phyloP scores from a whole-genome alignment of 2,797 vertebrate species.

The Lateolabrax maculatus region DNA sequence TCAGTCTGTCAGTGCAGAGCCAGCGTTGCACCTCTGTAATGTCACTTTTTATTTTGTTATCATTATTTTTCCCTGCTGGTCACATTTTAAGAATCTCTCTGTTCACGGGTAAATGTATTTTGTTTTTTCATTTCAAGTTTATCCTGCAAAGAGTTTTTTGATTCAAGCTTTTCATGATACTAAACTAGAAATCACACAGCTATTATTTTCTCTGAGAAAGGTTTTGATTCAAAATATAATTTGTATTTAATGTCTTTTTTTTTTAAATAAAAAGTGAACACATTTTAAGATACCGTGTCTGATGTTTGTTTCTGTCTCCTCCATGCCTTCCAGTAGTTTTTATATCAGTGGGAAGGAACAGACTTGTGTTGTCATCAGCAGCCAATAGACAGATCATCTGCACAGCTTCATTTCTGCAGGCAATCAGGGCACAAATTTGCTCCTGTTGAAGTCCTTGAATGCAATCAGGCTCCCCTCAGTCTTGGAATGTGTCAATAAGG shows the following conservation, averaged over 20 bases:
- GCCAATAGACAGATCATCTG: background rate
- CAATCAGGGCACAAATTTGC: slow-evolving; percentile 41
- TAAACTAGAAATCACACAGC: slow-evolving; percentile 84
- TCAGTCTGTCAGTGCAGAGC: slow-evolving; percentile 75
- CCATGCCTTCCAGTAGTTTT: background rate
- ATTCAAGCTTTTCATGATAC: slow-evolving; percentile 83
- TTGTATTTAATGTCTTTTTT: slow-evolving; percentile 92
- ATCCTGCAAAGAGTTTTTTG: slow-evolving; percentile 72
- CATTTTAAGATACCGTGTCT: slow-evolving; percentile 82
- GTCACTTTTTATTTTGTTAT: slow-evolving; percentile 66
- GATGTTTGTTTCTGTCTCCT: slow-evolving; percentile 33
- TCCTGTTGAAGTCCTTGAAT: slow-evolving; percentile 47
- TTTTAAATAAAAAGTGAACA: slow-evolving; percentile 87
- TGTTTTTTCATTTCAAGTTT: slow-evolving; percentile 71
- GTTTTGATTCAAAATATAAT: slow-evolving; percentile 84
- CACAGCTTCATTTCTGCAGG: slow-evolving; percentile 26
- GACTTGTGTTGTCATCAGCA: slow-evolving; percentile 16
- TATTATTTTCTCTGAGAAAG: slow-evolving; percentile 81
- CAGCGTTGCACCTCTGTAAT: slow-evolving; percentile 70
- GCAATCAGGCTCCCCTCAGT: slow-evolving; percentile 75
- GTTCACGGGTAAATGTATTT: slow-evolving; percentile 88
- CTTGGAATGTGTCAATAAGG: slow-evolving; percentile 83
- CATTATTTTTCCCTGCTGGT: slow-evolving; percentile 60
- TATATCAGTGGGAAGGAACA: background rate
- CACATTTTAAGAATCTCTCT: slow-evolving; percentile 78